Evolutionary conservation across 23 tunicate species (phyloP).

Genomic region (Styela clava): DNA sequence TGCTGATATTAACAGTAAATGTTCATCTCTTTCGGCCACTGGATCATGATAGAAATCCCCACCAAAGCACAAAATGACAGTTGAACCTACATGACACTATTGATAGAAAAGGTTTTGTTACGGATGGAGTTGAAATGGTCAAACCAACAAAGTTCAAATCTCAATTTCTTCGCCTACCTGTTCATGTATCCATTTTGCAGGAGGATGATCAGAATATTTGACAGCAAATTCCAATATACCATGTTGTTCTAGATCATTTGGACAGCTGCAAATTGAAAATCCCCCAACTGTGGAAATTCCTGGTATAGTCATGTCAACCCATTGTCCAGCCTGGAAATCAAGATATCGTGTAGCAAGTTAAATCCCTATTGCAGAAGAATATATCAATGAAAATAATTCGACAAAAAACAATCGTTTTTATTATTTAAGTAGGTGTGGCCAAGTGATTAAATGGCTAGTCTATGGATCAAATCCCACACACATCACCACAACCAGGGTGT

Average conservation of each 20-base stretch:
- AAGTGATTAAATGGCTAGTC: no score
- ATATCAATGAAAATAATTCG: no score
- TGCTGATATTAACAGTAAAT: slow-evolving; percentile 69
- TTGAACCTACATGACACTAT: slow-evolving; percentile 29
- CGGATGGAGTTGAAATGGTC: no score
- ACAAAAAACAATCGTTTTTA: no score
- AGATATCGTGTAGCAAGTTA: no score
- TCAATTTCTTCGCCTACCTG: slow-evolving; percentile 21
- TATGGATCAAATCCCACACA: no score
- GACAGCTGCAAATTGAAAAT: slow-evolving; percentile 84
- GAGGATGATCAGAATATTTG: slow-evolving; percentile 66
- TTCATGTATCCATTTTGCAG: slow-evolving; percentile 72
- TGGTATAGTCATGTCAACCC: slow-evolving; percentile 83
- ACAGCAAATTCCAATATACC: slow-evolving; percentile 64
- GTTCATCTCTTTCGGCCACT: background rate
- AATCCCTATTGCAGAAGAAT: no score
- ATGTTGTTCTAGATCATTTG: slow-evolving; percentile 17
- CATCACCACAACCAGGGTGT: no score
- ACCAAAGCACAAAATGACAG: slow-evolving; percentile 66
- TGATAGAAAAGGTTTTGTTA: background rate
- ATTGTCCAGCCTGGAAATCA: slow-evolving; percentile 82
- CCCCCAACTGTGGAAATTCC: slow-evolving; percentile 69
- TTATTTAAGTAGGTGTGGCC: no score
- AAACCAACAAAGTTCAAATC: no score
- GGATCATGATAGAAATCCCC: slow-evolving; percentile 56